These are phyloP conservation scores for Toxonevra muliebris DNA, from an alignment of 2,888 invertebrate genomes.

Conservation along the genomic window DNA sequence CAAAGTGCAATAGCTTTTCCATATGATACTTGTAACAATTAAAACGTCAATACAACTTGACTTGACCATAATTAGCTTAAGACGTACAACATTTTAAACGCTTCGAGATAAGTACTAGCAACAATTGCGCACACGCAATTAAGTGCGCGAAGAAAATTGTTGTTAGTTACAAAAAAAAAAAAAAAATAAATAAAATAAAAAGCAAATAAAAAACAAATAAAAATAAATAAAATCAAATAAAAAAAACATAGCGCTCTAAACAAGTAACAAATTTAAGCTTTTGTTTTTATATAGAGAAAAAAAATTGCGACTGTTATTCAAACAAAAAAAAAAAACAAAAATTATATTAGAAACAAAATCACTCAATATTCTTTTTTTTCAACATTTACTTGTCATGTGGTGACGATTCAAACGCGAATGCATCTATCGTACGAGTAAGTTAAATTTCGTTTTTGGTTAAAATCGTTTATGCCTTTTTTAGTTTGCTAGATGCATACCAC, in stretches of 20 bases:
- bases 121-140: slow-evolving; percentile 11
- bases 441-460: slow-evolving; percentile 21
- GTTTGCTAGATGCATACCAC: background rate
- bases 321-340: background rate
- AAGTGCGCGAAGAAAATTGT: slow-evolving; percentile 12
- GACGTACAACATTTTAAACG: slow-evolving; percentile 35
- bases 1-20: too few relatives aligned
- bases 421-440: background rate
- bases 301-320: background rate
- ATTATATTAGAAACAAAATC: background rate
- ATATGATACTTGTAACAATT: slow-evolving; percentile 35
- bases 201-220: background rate
- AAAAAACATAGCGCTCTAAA: background rate
- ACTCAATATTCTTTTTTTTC: background rate
- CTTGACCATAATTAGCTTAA: slow-evolving; percentile 38
- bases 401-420: background rate
- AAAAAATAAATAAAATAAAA: slow-evolving; percentile 7
- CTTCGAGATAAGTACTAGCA: slow-evolving; percentile 30
- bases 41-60: slow-evolving; percentile 43
- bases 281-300: background rate
- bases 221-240: background rate
- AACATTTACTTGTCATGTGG: background rate
- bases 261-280: background rate
- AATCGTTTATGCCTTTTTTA: slow-evolving; percentile 32
- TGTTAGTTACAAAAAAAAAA: slow-evolving; percentile 9